Evolutionary conservation across 2,113 vertebrate genomes (phyloP).

Genomic region (Rhinichthys klamathensis): DNA sequence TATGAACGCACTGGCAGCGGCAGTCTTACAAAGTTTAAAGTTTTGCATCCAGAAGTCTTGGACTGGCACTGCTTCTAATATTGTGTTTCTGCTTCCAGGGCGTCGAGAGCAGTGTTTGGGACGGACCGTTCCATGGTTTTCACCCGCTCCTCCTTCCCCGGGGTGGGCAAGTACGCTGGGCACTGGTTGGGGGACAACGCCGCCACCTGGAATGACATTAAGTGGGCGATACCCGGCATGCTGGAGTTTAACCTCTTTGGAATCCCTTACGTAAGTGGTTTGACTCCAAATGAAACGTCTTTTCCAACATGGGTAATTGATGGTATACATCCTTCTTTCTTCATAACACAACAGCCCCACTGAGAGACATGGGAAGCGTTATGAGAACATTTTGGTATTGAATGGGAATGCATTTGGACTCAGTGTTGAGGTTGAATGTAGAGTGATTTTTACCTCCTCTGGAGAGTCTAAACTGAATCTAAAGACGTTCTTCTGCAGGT

Average conservation of each 20-base stretch:
- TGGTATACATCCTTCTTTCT: neutral
- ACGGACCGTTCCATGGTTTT: constrained; percentile 84
- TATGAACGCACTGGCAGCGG: neutral
- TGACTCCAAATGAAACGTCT: neutral
- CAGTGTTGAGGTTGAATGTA: neutral
- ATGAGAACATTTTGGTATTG: neutral
- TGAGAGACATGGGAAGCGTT: constrained; percentile 18
- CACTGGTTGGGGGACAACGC: constrained; percentile 96
- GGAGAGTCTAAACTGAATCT: neutral
- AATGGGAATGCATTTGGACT: constrained; percentile 7
- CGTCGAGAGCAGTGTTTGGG: constrained; percentile 77
- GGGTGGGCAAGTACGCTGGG: constrained; percentile 88
- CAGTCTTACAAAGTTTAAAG: neutral
- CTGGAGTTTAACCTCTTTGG: constrained; percentile 96
- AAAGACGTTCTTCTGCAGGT: constrained; percentile 75
- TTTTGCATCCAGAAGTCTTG: neutral
- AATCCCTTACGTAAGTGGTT: constrained; percentile 86
- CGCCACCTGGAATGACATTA: constrained; percentile 92
- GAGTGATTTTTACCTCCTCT: neutral
- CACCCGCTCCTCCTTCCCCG: constrained; percentile 90
- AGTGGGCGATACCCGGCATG: constrained; percentile 91
- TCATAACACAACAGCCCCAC: constrained; percentile 13
- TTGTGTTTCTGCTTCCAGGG: constrained; percentile 73
- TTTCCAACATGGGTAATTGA: neutral
- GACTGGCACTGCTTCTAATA: neutral